Conservation (phyloP, 2,113 vertebrate genomes). For the Procavia capensis region DNA sequence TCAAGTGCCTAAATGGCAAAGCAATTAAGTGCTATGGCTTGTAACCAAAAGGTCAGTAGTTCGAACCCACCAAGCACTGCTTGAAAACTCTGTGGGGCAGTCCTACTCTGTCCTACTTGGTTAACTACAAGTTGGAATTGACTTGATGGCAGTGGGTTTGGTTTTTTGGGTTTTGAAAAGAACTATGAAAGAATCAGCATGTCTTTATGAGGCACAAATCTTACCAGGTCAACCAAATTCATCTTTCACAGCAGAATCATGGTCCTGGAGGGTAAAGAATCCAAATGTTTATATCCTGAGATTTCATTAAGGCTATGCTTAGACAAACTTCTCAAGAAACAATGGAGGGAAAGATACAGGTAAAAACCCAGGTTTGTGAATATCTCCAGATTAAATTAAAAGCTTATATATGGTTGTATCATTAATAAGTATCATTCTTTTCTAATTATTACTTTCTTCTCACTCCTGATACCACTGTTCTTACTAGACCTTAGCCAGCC, state of each 20-base stretch:
- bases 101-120: too few species aligned
- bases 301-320: background rate
- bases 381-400: background rate
- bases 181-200: background rate
- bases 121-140: too few species aligned
- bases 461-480: background rate
- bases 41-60: too few species aligned
- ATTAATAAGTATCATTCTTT: background rate
- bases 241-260: background rate
- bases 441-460: background rate
- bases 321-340: background rate
- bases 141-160: too few species aligned
- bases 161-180: too few species aligned
- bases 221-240: background rate
- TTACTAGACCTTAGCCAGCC: background rate
- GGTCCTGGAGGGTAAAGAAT: background rate
- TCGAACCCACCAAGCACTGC: too few species aligned
- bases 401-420: background rate
- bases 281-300: background rate
- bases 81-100: too few species aligned
- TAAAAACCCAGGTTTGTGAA: background rate
- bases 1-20: slow-evolving; percentile 3
- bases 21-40: too few species aligned
- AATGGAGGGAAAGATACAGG: background rate
- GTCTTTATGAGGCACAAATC: background rate